Base-by-base conservation (phyloP, 2,113 vertebrate species). In the Dasypus novemcinctus region DNA sequence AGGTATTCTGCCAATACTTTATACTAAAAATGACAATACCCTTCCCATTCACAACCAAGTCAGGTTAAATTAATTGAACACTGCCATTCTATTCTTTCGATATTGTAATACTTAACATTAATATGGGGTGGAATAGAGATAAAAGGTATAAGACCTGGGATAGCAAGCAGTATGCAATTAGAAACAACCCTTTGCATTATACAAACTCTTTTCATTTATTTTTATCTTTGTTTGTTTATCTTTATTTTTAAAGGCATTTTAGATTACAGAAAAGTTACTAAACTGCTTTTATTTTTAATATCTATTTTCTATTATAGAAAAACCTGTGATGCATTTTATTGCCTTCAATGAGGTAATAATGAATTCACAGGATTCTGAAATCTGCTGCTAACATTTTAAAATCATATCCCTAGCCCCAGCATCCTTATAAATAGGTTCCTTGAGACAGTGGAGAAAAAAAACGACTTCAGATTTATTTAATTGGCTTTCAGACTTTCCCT, bases 401-500 rank as follows among this genome's bases (percentile, higher is more conserved):
- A 97, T 93, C 72, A 20, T 13, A 78, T 86, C 8, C 3, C 27
- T 71, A 96, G 87, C 93, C n/a, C 66, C 84, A 86, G 41, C 21
- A 95, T 81, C 93, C 52, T 46, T 87, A 64, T 89, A 97, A 98
- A 95, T 36, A 97, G 72, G 68, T 92, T 90, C 95, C 95, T 80
- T 96, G 87, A 97, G 95, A 74, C 5, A 97, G 72, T 78, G 43
- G 72, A 64, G 38, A 96, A 94, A 96, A 96, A 79, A 57, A 97
- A 96, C 7, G 63, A 88, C 69, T 94, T 76, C 94, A 46, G 49
- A 2, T 76, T 96, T 93, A 15, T 97, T 97, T 94, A 97, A 96
- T 54, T 94, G 93, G 52, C 74, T 95, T 84, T 90, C 52, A 88
- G 52, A 66, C 10, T 88, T 95, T 92, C 68, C 81, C 94, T 66